Base-by-base conservation (phyloP, 30 jellyfish, hydroid and myxozoan genomes). In the Pelagia noctiluca region DNA sequence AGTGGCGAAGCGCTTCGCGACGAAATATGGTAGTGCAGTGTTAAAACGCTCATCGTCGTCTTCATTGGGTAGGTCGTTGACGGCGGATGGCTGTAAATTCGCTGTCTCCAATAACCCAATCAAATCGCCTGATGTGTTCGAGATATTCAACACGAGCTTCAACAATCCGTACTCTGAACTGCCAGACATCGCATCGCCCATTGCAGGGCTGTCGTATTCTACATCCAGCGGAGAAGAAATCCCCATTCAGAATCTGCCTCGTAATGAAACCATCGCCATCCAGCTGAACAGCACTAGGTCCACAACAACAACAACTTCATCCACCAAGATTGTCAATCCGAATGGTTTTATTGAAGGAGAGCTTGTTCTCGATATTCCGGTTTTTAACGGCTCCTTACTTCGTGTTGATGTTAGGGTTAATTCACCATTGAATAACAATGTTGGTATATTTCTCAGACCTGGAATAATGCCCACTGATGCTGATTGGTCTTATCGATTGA, bases 31-130 rank as follows among this genome's bases (percentile, higher is more conserved):
- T 8, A 36, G 22, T 4, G 83, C 61, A 33, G 11, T 36, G 23
- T 49, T 86, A 35, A n/a, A 69, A 49, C 25, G 96, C 33, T 72
- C 82, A 16, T 36, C 62, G 26, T 16, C 89, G 4, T 26, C 77
- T 0, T 33, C 32, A 19, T 18, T 82, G 1, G 61, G 54, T 31
- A 68, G 13, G 34, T 35, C 70, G 3, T 33, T 63, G 62, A 26
- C 80, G 3, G 83, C 84, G 49, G 69, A 67, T 29, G 89, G 88
- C 12, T 86, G 96, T 28, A 66, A 75, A 23, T 74, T 86, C 53
- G 74, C 4, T 3, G 13, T 67, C 61, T 54, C 64, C 13, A 52
- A 65, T 10, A 29, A 34, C 29, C 24, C 52, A 23, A 65, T 57
- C 0, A 21, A 52, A 12, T 50, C 26, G 64, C 42, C 42, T 18